Conservation (phyloP, 2,797 vertebrate genomes). For the Manis crassicaudata region DNA sequence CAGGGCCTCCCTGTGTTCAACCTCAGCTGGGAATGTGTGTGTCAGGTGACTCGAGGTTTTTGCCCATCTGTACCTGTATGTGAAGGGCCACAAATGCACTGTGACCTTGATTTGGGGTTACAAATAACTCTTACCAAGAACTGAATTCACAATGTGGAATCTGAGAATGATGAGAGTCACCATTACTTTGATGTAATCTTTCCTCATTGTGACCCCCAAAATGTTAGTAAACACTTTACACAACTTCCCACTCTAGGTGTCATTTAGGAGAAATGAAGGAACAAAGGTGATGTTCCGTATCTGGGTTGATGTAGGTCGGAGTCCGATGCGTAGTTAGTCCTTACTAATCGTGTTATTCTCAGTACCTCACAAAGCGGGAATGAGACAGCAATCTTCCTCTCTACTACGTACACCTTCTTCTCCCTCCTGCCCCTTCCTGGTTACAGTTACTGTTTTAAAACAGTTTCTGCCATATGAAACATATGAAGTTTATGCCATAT, state of each 20-base stretch:
- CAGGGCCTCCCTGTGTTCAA: neutral
- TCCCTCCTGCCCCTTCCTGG: neutral
- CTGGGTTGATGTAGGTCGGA: neutral
- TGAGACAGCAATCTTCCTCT: neutral
- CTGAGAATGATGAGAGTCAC: neutral
- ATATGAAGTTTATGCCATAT: too few species aligned
- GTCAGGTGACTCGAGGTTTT: neutral
- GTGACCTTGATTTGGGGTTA: neutral
- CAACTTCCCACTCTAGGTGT: neutral
- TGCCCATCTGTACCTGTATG: neutral
- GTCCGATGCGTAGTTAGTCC: neutral
- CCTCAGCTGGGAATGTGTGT: neutral
- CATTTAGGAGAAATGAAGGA: neutral
- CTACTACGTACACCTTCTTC: neutral
- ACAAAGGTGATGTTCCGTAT: neutral
- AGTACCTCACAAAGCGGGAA: neutral
- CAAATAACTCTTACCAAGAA: neutral
- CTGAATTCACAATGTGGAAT: neutral
- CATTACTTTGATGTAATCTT: neutral
- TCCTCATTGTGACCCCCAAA: neutral
- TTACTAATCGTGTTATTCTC: neutral
- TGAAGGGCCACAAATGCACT: neutral
- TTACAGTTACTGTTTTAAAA: neutral
- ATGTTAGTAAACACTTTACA: neutral
- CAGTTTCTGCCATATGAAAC: neutral